These are phyloP conservation scores for Drosophila mojavensis DNA, from an alignment of 1,140 invertebrate genomes.

Conservation along the genomic window DNA sequence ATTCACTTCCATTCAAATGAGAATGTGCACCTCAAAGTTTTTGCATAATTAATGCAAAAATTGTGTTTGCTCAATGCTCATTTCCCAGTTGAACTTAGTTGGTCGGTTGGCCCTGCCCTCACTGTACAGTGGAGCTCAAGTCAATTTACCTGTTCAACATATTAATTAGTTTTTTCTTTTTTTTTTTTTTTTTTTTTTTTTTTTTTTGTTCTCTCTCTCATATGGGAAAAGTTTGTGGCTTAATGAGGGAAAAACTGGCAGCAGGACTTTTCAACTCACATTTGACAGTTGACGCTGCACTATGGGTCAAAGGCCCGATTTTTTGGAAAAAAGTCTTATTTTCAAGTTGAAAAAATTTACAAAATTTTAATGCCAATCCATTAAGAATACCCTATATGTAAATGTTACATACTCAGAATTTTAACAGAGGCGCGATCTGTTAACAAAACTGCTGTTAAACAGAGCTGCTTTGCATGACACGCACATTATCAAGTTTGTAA, in stretches of 20 bases:
- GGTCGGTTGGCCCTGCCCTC: not conserved
- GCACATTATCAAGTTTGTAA: too few species aligned
- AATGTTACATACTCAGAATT: too few species aligned
- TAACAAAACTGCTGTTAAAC: too few species aligned
- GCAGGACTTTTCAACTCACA: constrained; percentile 31
- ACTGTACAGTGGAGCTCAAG: constrained; percentile 1
- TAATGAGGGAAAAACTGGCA: constrained; percentile 62
- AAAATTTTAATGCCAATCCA: too few species aligned
- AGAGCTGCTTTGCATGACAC: too few species aligned
- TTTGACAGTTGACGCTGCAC: constrained; percentile 30
- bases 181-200: constrained; percentile 54
- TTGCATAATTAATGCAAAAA: constrained; percentile 77
- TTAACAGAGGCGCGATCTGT: too few species aligned
- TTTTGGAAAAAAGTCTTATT: too few species aligned
- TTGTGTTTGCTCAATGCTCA: constrained; percentile 53
- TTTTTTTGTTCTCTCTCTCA: constrained; percentile 52
- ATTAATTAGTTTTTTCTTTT: constrained; percentile 73
- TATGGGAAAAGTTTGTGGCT: constrained; percentile 36
- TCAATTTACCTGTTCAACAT: constrained; percentile 67
- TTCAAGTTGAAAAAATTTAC: too few species aligned
- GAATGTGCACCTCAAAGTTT: constrained; percentile 56
- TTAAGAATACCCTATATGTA: too few species aligned
- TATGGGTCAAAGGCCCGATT: too few species aligned
- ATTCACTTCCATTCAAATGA: not conserved
- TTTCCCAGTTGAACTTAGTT: constrained; percentile 29